These are phyloP conservation scores for Ciconia nigra DNA, from an alignment of 2,797 vertebrate genomes.

Conservation along the genomic window DNA sequence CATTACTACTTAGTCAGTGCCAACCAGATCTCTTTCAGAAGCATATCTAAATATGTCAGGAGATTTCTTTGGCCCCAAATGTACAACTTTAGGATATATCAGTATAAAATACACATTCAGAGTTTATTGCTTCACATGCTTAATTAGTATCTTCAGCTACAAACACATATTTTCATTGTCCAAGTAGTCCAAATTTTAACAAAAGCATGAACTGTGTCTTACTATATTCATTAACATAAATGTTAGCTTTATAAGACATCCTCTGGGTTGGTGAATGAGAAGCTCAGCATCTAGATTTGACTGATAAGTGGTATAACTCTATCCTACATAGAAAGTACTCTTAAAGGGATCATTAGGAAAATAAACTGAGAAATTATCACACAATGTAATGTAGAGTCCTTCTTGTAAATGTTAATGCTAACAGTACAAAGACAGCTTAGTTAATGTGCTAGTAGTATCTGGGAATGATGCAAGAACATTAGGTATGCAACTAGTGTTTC, in stretches of 20 bases:
- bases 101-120: background rate
- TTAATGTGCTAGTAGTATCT: background rate
- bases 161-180: background rate
- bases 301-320: background rate
- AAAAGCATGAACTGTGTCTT: background rate
- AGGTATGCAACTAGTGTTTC: slow-evolving; percentile 31
- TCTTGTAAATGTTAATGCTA: background rate
- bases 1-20: background rate
- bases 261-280: background rate
- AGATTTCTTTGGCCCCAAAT: background rate
- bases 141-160: background rate
- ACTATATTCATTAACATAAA: background rate
- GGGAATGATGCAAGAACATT: slow-evolving; percentile 15
- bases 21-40: background rate
- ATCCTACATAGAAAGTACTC: background rate
- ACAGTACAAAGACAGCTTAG: background rate
- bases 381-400: background rate
- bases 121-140: background rate
- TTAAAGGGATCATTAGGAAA: background rate
- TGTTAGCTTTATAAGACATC: background rate
- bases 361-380: background rate
- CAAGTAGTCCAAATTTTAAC: background rate
- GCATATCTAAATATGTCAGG: background rate
- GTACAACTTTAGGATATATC: background rate
- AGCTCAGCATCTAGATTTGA: background rate